Conservation (phyloP, 1,140 invertebrate species). For the Leptopilina clavipes region DNA sequence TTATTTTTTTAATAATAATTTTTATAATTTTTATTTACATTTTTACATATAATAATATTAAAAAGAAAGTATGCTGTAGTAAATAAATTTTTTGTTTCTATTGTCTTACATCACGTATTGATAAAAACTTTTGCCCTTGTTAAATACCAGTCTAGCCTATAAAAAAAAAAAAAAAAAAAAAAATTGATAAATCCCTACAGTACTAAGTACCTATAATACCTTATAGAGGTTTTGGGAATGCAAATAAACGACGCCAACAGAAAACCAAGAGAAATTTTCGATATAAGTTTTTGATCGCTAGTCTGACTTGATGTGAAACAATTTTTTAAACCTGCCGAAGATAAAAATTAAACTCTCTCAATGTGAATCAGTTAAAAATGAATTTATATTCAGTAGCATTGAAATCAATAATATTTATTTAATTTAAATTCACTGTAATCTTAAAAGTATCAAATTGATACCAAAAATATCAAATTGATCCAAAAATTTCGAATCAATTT, state of each 20-base stretch:
- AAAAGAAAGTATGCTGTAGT: neutral
- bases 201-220: constrained; percentile 22
- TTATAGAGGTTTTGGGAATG: constrained; percentile 25
- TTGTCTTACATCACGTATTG: constrained; percentile 8
- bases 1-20: too few relatives aligned
- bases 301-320: neutral
- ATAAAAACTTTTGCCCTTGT: constrained; percentile 19
- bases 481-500: too few relatives aligned
- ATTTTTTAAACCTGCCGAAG: constrained; percentile 18
- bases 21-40: too few relatives aligned
- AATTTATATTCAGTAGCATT: too few relatives aligned
- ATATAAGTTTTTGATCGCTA: constrained; percentile 13
- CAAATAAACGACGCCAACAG: neutral
- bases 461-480: too few relatives aligned
- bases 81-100: neutral
- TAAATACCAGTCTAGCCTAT: constrained; percentile 23
- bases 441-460: too few relatives aligned
- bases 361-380: too few relatives aligned
- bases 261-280: neutral
- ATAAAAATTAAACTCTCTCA: constrained; percentile 3
- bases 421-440: too few relatives aligned
- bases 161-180: neutral
- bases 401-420: too few relatives aligned
- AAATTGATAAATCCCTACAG: constrained; percentile 31
- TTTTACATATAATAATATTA: too few relatives aligned